These are phyloP conservation scores for Sminthurides aquaticus DNA, from an alignment of 2,888 invertebrate genomes.

Conservation along the genomic window DNA sequence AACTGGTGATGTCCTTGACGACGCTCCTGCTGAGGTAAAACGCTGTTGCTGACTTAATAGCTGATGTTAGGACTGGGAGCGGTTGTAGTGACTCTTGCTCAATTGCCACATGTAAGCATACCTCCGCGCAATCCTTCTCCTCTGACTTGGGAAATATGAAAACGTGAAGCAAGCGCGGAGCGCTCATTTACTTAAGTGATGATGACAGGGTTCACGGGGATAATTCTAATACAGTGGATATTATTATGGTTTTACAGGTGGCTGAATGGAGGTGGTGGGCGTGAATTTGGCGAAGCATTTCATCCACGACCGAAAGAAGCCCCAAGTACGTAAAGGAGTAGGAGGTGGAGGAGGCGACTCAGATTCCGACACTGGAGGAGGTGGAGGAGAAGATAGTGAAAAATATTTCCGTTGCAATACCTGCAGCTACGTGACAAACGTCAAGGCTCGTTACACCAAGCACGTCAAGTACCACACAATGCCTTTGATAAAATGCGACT, in stretches of 20 bases:
- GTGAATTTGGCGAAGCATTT: neutral
- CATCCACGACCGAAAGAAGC: neutral
- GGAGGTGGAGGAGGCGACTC: neutral
- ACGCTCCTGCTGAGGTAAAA: too few species aligned
- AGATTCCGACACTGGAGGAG: neutral
- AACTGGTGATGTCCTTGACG: too few species aligned
- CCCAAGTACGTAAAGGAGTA: neutral
- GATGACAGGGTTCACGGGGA: too few species aligned
- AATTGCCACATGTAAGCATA: too few species aligned
- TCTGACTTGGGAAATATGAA: too few species aligned
- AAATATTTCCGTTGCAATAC: conserved; percentile 72
- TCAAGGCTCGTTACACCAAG: conserved; percentile 80
- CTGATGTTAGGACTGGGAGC: too few species aligned
- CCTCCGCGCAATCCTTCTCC: too few species aligned
- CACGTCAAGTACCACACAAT: conserved; percentile 89
- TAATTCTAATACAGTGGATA: too few species aligned
- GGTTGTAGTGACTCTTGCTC: too few species aligned
- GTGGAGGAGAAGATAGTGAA: conserved; percentile 8
- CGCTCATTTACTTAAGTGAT: too few species aligned
- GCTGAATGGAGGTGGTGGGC: conserved; percentile 4
- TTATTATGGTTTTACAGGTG: conserved; percentile 4
- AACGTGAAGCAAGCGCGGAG: too few species aligned
- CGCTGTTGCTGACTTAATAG: too few species aligned
- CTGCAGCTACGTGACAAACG: conserved; percentile 85
- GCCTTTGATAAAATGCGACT: conserved; percentile 88